Conservation (phyloP, 2,797 vertebrate genomes). For the Aselliscus stoliczkanus region DNA sequence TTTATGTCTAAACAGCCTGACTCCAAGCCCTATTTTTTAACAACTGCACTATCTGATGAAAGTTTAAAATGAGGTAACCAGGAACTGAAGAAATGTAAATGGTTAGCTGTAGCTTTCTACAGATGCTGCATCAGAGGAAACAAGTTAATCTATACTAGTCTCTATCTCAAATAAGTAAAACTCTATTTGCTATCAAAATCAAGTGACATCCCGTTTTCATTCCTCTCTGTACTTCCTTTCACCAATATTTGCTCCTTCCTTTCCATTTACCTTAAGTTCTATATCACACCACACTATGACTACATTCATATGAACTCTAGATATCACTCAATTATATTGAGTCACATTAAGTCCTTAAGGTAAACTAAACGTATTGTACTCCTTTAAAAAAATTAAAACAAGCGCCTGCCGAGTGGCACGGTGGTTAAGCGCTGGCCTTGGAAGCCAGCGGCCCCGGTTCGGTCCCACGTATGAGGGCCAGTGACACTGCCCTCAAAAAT, state of each 20-base stretch:
- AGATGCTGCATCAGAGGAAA: neutral
- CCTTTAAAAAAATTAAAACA: too few species aligned
- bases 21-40: neutral
- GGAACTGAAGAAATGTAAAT: neutral
- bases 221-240: neutral
- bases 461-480: too few species aligned
- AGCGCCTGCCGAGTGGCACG: too few species aligned
- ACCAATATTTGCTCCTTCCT: neutral
- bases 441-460: too few species aligned
- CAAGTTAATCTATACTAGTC: neutral
- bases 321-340: neutral
- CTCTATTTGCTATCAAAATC: neutral
- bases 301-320: neutral
- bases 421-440: too few species aligned
- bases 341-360: neutral
- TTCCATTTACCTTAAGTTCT: neutral
- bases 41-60: neutral
- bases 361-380: constrained; percentile 15
- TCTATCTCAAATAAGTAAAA: neutral
- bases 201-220: neutral
- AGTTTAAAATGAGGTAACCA: neutral
- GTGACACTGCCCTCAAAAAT: too few species aligned
- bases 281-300: neutral
- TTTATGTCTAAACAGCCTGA: neutral
- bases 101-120: neutral